Conservation (phyloP, 1,140 invertebrate genomes). For the Muscidifurax raptorellus region DNA sequence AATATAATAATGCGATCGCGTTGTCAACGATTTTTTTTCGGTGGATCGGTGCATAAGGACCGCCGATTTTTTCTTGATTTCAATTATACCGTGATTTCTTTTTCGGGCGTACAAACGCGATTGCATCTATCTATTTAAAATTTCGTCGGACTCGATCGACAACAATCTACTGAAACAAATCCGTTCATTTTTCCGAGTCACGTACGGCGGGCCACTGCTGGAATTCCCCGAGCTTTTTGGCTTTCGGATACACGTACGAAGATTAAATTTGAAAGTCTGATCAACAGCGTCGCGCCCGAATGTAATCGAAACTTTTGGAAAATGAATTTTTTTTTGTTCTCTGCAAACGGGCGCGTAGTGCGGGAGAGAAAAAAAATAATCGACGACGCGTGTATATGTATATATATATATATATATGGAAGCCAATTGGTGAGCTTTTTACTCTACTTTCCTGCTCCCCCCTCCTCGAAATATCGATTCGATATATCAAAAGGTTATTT, state of each 20-base stretch:
- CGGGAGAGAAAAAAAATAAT: too few relatives aligned
- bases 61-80: not conserved
- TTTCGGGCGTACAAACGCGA: not conserved
- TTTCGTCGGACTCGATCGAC: not conserved
- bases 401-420: too few relatives aligned
- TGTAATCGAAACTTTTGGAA: not conserved
- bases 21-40: too few relatives aligned
- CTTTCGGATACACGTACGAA: slow-evolving; percentile 31
- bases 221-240: slow-evolving; percentile 5
- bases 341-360: too few relatives aligned
- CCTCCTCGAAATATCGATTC: too few relatives aligned
- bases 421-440: too few relatives aligned
- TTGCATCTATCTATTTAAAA: not conserved
- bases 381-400: too few relatives aligned
- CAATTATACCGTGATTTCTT: not conserved
- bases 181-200: slow-evolving; percentile 40
- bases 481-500: not conserved
- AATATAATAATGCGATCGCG: too few relatives aligned
- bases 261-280: slow-evolving; percentile 43
- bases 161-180: slow-evolving; percentile 4
- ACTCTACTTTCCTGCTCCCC: too few relatives aligned
- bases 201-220: not conserved
- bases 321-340: not conserved
- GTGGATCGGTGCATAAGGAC: too few relatives aligned
- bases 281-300: not conserved